Percentiles rank a stretch among this genome's conserved stretches.
phyloP scores from a whole-genome alignment of 2,113 vertebrate genomes.

The Indicator indicator region DNA sequence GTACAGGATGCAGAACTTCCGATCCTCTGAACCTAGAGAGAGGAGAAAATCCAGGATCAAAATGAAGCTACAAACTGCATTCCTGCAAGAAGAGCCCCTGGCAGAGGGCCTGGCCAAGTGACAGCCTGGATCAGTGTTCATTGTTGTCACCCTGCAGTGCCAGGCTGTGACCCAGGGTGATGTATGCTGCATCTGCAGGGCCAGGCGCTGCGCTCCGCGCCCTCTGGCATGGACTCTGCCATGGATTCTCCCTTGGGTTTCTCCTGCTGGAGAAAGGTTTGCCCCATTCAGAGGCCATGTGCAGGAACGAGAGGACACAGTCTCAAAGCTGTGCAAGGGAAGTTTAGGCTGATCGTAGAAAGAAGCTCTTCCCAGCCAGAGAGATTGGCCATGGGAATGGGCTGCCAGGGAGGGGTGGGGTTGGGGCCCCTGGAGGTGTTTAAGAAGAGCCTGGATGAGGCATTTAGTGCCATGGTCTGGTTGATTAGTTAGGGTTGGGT shows the following conservation, averaged over 20 bases:
- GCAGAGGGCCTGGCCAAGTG: not conserved
- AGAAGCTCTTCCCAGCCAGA: no score
- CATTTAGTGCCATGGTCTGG: no score
- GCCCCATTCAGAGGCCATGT: not conserved
- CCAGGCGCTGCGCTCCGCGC: accelerated
- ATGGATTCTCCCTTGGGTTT: not conserved
- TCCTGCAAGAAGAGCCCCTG: not conserved
- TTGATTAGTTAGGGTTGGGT: no score
- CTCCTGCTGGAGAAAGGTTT: not conserved
- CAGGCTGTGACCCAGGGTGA: conserved; percentile 49
- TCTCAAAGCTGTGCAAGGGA: no score
- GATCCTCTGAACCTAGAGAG: conserved; percentile 80
- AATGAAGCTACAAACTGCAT: not conserved
- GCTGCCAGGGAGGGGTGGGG: no score
- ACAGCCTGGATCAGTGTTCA: conserved; percentile 9
- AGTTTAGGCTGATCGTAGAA: no score
- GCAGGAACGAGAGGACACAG: not conserved
- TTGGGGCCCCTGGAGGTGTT: no score
- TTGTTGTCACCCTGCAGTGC: conserved; percentile 18
- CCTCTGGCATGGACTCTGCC: not conserved
- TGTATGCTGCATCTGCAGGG: conserved; percentile 23
- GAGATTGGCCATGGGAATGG: no score
- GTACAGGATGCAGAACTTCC: conserved; percentile 87
- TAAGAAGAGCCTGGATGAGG: no score
- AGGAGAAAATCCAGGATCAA: conserved; percentile 14